phyloP scores from a whole-genome alignment of 2,797 vertebrate species.

The Rhincodon typus region DNA sequence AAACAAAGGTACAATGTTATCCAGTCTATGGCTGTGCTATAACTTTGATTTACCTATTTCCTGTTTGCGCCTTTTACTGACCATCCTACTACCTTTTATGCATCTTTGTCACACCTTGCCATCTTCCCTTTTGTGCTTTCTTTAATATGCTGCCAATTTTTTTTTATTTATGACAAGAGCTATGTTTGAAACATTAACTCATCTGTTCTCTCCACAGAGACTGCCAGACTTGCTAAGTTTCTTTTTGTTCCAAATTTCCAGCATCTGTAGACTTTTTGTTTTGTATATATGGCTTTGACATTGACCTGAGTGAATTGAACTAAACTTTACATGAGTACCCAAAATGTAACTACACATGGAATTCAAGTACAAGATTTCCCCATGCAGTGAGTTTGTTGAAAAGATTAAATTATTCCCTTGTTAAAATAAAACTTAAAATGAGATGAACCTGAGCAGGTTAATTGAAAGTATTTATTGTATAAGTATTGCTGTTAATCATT shows the following conservation, averaged over 20 bases:
- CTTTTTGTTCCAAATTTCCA: not conserved
- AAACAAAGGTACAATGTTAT: not conserved
- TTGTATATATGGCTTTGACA: not conserved
- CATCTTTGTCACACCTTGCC: not conserved
- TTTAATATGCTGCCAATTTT: not conserved
- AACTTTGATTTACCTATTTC: not conserved
- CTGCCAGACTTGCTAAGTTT: not conserved
- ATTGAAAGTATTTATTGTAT: not conserved
- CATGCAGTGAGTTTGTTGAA: not conserved
- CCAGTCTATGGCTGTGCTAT: not conserved
- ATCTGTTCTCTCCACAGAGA: not conserved
- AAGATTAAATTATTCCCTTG: not conserved
- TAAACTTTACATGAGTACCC: not conserved
- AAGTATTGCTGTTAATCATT: not conserved
- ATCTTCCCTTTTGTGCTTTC: not conserved
- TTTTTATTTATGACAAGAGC: not conserved
- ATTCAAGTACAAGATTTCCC: not conserved
- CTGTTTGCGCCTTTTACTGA: not conserved
- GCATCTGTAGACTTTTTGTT: not conserved
- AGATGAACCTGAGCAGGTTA: not conserved
- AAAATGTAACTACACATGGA: not conserved
- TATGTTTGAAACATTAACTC: not conserved
- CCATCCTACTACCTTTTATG: not conserved
- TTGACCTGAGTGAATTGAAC: not conserved
- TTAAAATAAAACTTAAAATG: not conserved